Percentiles rank a stretch among this genome's conserved stretches.
Conservation (phyloP, 2,113 vertebrate species). For the Hyperopisus bebe region DNA sequence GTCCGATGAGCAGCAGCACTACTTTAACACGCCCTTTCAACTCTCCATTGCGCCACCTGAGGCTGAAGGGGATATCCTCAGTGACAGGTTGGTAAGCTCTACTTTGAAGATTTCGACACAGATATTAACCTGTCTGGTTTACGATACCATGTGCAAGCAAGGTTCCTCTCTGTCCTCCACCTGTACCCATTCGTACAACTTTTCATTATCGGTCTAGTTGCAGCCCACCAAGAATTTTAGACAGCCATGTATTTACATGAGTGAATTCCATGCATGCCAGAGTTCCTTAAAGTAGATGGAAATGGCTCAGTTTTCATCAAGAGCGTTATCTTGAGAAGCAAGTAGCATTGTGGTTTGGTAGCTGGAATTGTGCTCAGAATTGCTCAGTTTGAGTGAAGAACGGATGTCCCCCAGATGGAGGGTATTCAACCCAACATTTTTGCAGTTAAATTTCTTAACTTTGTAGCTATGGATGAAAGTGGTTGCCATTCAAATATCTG, state of each 20-base stretch:
- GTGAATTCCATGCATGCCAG: not conserved
- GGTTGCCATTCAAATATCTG: not conserved
- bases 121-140: constrained; percentile 17
- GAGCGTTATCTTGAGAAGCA: not conserved
- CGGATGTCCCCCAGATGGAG: not conserved
- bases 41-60: constrained; percentile 69
- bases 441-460: not conserved
- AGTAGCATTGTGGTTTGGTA: not conserved
- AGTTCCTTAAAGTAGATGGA: not conserved
- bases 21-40: constrained; percentile 75
- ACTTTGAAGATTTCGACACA: not conserved
- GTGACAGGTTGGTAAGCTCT: constrained; percentile 60
- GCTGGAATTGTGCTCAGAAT: not conserved
- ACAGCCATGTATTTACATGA: not conserved
- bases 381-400: not conserved
- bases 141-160: not conserved
- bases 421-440: not conserved
- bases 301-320: not conserved
- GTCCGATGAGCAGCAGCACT: constrained; percentile 93
- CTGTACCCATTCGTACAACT: not conserved
- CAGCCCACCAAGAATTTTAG: not conserved
- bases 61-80: constrained; percentile 68
- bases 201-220: not conserved
- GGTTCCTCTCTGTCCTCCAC: constrained; percentile 8
- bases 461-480: not conserved